Conservation (phyloP, 2,888 invertebrate genomes). For the Melitaea athalia region DNA sequence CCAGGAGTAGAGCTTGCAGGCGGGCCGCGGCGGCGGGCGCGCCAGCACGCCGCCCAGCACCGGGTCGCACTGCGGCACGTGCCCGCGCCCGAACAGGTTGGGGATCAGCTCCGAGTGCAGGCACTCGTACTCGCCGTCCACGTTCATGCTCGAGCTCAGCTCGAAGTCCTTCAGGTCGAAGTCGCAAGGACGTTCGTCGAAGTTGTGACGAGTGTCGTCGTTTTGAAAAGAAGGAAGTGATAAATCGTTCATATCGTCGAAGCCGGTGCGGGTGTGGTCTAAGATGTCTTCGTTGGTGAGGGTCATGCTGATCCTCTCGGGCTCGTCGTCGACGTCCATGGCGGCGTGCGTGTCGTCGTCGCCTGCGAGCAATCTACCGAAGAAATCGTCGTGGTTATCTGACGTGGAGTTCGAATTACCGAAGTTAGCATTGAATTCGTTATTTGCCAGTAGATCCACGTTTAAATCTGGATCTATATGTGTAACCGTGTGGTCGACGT, state of each 20-base stretch:
- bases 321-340: conserved; percentile 54
- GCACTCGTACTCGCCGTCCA: conserved; percentile 77
- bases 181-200: conserved; percentile 63
- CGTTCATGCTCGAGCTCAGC: conserved; percentile 80
- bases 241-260: conserved; percentile 75
- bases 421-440: conserved; percentile 62
- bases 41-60: conserved; percentile 86
- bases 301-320: conserved; percentile 67
- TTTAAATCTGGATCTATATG: conserved; percentile 60
- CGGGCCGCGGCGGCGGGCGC: conserved; percentile 83
- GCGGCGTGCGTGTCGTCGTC: conserved; percentile 50
- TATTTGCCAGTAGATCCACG: conserved; percentile 47
- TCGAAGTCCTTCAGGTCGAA: conserved; percentile 85
- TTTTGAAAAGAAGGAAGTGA: conserved; percentile 71
- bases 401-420: conserved; percentile 58
- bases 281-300: conserved; percentile 69
- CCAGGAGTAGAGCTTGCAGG: conserved; percentile 87
- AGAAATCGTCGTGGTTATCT: conserved; percentile 68
- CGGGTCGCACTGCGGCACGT: conserved; percentile 85
- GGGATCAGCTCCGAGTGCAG: conserved; percentile 74
- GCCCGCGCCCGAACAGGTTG: conserved; percentile 74
- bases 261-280: conserved; percentile 66
- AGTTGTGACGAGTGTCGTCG: conserved; percentile 63
- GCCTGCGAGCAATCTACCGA: conserved; percentile 65
- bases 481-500: conserved; percentile 48